Evolutionary conservation across 2,888 invertebrate species (phyloP).

Genomic region (Sminthurinus aureus): DNA sequence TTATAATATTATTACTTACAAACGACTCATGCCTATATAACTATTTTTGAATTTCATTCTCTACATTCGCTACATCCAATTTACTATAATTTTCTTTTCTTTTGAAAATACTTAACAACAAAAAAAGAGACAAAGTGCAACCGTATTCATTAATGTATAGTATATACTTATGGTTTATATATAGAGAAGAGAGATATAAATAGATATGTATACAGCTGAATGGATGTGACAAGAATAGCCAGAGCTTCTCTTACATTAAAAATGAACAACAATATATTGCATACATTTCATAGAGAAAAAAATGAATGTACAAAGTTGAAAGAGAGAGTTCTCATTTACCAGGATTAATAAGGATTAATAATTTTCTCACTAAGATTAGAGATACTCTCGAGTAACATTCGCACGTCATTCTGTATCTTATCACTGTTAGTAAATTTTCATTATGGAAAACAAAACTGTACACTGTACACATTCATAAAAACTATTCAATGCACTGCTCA

Average conservation of each 20-base stretch:
- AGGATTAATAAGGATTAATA: constrained; percentile 32
- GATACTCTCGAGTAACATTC: constrained; percentile 6
- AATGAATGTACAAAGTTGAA: constrained; percentile 22
- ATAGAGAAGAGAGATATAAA: no score
- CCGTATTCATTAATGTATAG: not conserved
- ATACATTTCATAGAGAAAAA: not conserved
- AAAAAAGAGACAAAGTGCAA: not conserved
- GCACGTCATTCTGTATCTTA: not conserved
- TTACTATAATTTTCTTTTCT: not conserved
- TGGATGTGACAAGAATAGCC: not conserved
- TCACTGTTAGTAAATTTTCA: constrained; percentile 11
- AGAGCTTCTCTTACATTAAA: not conserved
- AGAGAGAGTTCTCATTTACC: constrained; percentile 27
- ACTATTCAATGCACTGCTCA: not conserved
- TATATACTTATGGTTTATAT: not conserved
- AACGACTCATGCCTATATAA: no score
- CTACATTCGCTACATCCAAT: not conserved
- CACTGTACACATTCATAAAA: not conserved
- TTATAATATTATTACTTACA: no score
- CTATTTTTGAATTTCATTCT: no score
- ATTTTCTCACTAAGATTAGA: constrained; percentile 25
- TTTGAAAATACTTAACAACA: not conserved
- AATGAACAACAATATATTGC: not conserved
- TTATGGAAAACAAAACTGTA: not conserved
- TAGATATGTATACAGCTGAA: constrained; percentile 1